Evolutionary conservation across 2,888 invertebrate species (phyloP), one percentile per base, ranked within the genome.

Genomic region (Volucella inflata): DNA sequence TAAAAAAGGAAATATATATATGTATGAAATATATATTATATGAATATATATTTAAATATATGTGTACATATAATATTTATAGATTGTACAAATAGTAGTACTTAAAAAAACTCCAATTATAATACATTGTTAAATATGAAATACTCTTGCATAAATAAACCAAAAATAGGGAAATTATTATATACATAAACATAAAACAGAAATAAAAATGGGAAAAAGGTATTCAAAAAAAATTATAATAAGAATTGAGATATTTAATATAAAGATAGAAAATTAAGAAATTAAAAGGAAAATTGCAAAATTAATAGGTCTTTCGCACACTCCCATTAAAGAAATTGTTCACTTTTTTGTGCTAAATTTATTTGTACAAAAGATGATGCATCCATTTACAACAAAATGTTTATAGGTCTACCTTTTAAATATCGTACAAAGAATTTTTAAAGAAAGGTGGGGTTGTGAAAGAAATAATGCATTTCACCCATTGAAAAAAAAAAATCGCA

Each of bases 391-490:
- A 81, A 76, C 87, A 83, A 77, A 78, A 85, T 82, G 16, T 57
- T 36, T n/a, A 48, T 38, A 48, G 1, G 16, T 10, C 38, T 50
- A 59, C 80, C 71, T 68, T 88, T 87, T 81, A 75, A 84, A 87
- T 87, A 65, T 64, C 65, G 75, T 67, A 44, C 46, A 65, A 60
- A 72, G 36, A 38, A 62, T 53, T 16, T 46, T 53, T 8, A 30
- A 44, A 12, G 16, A 71, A 53, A 62, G 16, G 36, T 40, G 42
- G 71, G 87, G 87, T 79, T 89, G 88, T 89, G 89, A 89, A 87
- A 88, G 87, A 88, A 89, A 88, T 89, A 83, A 75, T 87, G 82
- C 72, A 76, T 87, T 74, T 78, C 67, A 84, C 74, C 62, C 51
- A 57, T 59, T 64, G 46, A 36, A 2, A 72, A 16, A 57, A 59